Conservation (phyloP, 1,140 invertebrate genomes). For the Panagrolaimus sp. region DNA sequence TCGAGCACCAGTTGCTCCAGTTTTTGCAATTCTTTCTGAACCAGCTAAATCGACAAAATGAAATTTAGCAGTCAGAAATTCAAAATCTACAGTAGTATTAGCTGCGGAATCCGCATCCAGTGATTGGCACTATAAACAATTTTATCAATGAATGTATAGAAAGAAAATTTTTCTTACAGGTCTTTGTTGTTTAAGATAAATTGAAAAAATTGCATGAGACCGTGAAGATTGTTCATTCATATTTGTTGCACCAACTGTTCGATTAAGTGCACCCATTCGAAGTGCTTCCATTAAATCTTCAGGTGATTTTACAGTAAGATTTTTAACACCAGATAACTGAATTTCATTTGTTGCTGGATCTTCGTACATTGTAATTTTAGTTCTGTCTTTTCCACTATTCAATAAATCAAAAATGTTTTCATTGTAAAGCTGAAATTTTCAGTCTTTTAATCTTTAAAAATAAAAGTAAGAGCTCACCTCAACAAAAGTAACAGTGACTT, state of each 20-base stretch:
- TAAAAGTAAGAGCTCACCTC: constrained; percentile 62
- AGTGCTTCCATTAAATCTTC: constrained; percentile 46
- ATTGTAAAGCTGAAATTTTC: constrained; percentile 62
- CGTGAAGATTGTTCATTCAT: constrained; percentile 93
- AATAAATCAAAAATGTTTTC: constrained; percentile 61
- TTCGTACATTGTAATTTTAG: constrained; percentile 68
- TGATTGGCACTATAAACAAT: too few relatives aligned
- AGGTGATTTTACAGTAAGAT: constrained; percentile 4
- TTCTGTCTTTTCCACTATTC: constrained; percentile 63
- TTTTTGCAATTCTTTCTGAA: constrained; percentile 63
- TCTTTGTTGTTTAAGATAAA: constrained; percentile 47
- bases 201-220: constrained; percentile 84
- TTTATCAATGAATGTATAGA: too few relatives aligned
- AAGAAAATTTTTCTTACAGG: background rate
- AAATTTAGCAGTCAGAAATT: constrained; percentile 61
- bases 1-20: constrained; percentile 63
- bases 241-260: constrained; percentile 70
- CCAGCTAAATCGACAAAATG: constrained; percentile 64
- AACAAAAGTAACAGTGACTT: constrained; percentile 61
- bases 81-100: constrained; percentile 16
- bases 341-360: constrained; percentile 9
- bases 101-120: too few relatives aligned
- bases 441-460: constrained; percentile 58
- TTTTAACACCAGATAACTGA: constrained; percentile 10
- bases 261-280: constrained; percentile 44